Evolutionary conservation across 1,140 invertebrate species (phyloP).

Genomic region (Diorhabda sublineata): DNA sequence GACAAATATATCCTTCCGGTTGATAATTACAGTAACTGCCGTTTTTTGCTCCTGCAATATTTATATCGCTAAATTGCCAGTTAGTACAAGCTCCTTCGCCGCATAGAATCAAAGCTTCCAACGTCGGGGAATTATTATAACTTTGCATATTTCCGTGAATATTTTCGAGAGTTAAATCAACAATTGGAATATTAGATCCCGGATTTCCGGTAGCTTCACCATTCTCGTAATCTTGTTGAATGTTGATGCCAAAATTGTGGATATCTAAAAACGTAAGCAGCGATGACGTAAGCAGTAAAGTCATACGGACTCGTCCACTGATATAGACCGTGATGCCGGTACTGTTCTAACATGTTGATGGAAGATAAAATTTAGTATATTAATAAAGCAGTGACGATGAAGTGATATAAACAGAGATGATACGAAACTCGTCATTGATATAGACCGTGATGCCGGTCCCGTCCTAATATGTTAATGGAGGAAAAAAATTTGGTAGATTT

Average conservation of each 20-base stretch:
- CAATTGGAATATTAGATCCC: conserved; percentile 24
- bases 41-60: conserved; percentile 8
- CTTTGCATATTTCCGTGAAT: conserved; percentile 21
- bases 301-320: too few species aligned
- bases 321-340: too few species aligned
- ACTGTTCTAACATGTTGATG: too few species aligned
- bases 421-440: too few species aligned
- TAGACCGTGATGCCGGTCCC: too few species aligned
- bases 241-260: not conserved
- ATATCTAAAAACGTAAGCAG: not conserved
- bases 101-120: conserved; percentile 18
- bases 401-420: too few species aligned
- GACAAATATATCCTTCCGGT: conserved; percentile 20
- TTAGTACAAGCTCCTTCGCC: conserved; percentile 20
- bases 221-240: conserved; percentile 10
- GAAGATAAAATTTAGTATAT: too few species aligned
- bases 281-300: too few species aligned
- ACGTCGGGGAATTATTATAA: conserved; percentile 9
- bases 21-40: conserved; percentile 18
- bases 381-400: too few species aligned
- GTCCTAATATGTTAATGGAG: too few species aligned
- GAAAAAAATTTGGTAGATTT: too few species aligned
- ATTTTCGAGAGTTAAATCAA: conserved; percentile 18
- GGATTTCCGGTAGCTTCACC: conserved; percentile 10
- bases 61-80: conserved; percentile 18